These are phyloP conservation scores for Vanessa tameamea DNA, from an alignment of 1,140 invertebrate genomes.

Conservation along the genomic window DNA sequence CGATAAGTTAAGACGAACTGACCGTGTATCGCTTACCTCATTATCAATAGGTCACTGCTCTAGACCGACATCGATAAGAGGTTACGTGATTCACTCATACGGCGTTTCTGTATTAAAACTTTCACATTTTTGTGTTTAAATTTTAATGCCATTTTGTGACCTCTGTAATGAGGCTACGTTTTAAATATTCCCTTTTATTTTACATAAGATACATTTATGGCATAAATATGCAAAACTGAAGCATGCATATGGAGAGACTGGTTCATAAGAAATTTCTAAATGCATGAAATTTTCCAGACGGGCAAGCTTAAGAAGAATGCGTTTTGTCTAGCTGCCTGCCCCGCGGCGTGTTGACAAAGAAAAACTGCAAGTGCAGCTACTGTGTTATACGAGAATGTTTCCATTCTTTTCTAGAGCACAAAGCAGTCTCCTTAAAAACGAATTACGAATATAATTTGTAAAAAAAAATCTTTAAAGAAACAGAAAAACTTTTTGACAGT, in stretches of 20 bases:
- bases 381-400: neutral
- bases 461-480: too few species aligned
- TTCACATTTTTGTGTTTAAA: constrained; percentile 3
- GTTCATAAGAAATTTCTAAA: constrained; percentile 28
- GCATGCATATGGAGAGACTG: neutral
- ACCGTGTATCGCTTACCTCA: constrained; percentile 34
- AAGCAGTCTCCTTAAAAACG: too few species aligned
- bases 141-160: neutral
- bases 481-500: too few species aligned
- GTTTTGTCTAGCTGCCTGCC: constrained; percentile 33
- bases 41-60: constrained; percentile 40
- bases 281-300: constrained; percentile 35
- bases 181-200: neutral
- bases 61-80: constrained; percentile 19
- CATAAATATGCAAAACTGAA: neutral
- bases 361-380: constrained; percentile 24
- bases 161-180: neutral
- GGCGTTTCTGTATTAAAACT: constrained; percentile 24
- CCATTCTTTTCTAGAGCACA: neutral
- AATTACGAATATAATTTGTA: too few species aligned
- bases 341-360: constrained; percentile 35
- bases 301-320: constrained; percentile 29
- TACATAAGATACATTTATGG: neutral
- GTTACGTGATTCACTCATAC: constrained; percentile 34
- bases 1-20: constrained; percentile 33